phyloP scores from a whole-genome alignment of 23 tunicate genomes.

The Diplosoma virens region DNA sequence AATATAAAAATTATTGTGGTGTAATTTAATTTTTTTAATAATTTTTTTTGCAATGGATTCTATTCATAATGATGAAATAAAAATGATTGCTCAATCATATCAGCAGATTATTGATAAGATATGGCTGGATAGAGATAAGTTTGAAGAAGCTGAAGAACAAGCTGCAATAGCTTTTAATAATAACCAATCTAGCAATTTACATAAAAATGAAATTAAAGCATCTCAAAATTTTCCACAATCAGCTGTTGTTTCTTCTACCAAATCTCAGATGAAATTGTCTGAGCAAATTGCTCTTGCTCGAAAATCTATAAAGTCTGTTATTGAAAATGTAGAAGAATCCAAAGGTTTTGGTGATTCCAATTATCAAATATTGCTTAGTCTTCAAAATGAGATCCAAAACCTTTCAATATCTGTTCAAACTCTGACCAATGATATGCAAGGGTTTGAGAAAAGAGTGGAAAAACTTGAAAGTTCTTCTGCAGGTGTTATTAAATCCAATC shows the following conservation, averaged over 20 bases:
- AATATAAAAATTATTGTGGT: no score
- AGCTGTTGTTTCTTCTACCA: no score
- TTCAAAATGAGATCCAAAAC: background rate
- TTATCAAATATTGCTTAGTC: background rate
- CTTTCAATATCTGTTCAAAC: background rate
- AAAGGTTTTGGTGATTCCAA: background rate
- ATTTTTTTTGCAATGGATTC: no score
- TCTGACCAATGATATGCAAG: background rate
- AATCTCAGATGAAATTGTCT: background rate
- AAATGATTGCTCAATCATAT: background rate
- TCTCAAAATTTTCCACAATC: background rate
- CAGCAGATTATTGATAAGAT: background rate
- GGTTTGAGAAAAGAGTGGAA: constrained; percentile 3
- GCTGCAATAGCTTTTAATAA: background rate
- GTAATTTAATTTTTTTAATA: no score
- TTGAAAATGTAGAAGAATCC: background rate
- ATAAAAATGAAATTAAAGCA: background rate
- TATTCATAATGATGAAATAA: no score
- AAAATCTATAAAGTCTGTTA: background rate
- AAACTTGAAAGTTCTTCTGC: background rate
- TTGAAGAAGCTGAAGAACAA: constrained; percentile 22
- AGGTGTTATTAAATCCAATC: no score
- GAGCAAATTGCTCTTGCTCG: constrained; percentile 3
- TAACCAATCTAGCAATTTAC: background rate
- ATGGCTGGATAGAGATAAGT: constrained; percentile 1